Percentiles rank a stretch among this genome's conserved stretches.
Conservation (phyloP, 2,888 invertebrate genomes). For the Balanococcus diminutus region DNA sequence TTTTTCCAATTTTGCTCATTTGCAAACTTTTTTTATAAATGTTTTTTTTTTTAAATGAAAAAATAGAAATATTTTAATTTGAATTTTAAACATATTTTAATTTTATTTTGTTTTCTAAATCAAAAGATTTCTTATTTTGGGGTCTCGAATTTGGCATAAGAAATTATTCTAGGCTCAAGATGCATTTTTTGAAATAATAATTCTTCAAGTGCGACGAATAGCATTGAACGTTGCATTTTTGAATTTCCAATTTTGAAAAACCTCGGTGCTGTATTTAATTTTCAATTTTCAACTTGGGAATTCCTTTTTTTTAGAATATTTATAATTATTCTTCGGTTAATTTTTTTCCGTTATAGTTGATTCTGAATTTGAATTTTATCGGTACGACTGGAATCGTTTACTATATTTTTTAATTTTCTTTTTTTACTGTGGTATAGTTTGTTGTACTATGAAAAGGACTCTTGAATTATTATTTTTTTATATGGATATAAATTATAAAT, state of each 20-base stretch:
- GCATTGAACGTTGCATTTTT: not conserved
- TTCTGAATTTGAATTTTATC: not conserved
- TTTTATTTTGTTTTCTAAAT: not conserved
- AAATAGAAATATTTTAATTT: constrained; percentile 19
- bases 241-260: not conserved
- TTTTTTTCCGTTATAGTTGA: not conserved
- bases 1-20: constrained; percentile 15
- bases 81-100: constrained; percentile 30
- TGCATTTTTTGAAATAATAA: not conserved
- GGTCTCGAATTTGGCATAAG: not conserved
- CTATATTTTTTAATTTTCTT: not conserved
- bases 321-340: not conserved
- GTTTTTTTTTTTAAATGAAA: not conserved
- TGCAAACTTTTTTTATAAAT: constrained; percentile 26
- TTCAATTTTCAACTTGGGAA: not conserved
- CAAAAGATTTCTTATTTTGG: not conserved
- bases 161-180: not conserved
- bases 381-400: not conserved
- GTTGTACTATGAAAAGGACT: too few species aligned
- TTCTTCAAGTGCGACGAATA: not conserved
- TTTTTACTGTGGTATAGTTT: too few species aligned
- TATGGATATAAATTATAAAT: not conserved
- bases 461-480: too few species aligned
- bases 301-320: not conserved
- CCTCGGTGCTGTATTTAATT: not conserved